Percentiles rank a stretch among this genome's conserved stretches.
These are phyloP conservation scores for Cheilosia grossa DNA, from an alignment of 2,888 invertebrate genomes.

Conservation along the genomic window DNA sequence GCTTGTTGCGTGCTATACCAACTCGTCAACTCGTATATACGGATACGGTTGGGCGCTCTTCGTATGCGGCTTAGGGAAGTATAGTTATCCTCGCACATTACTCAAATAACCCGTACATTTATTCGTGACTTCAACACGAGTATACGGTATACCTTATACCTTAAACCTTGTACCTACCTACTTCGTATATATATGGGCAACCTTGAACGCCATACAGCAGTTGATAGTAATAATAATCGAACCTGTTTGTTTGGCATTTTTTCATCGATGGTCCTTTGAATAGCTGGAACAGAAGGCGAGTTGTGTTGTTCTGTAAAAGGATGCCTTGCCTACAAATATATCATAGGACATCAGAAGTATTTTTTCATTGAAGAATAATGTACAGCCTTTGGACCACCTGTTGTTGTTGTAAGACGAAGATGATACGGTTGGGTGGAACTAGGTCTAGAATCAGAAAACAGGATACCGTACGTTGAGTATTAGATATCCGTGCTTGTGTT, in stretches of 20 bases:
- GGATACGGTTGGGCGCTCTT: neutral
- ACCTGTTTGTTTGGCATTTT: neutral
- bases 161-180: neutral
- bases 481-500: constrained; percentile 48
- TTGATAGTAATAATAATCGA: constrained; percentile 26
- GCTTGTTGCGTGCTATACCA: constrained; percentile 31
- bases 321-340: neutral
- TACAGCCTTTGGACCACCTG: constrained; percentile 43
- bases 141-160: neutral
- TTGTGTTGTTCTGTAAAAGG: constrained; percentile 1
- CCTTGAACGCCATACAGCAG: constrained; percentile 13
- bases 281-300: neutral
- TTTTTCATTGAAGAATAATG: constrained; percentile 19
- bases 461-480: constrained; percentile 47
- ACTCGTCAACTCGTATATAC: neutral
- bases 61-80: constrained; percentile 2
- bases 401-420: constrained; percentile 22
- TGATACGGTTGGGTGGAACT: constrained; percentile 29
- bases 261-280: constrained; percentile 3
- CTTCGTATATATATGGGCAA: neutral
- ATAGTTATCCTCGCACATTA: neutral
- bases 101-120: neutral
- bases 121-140: neutral
- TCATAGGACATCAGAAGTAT: constrained; percentile 1
- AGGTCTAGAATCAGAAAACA: constrained; percentile 36